Evolutionary conservation across 2,888 invertebrate genomes (phyloP), one percentile per base, ranked within the genome.

Genomic region (Thyatira batis): DNA sequence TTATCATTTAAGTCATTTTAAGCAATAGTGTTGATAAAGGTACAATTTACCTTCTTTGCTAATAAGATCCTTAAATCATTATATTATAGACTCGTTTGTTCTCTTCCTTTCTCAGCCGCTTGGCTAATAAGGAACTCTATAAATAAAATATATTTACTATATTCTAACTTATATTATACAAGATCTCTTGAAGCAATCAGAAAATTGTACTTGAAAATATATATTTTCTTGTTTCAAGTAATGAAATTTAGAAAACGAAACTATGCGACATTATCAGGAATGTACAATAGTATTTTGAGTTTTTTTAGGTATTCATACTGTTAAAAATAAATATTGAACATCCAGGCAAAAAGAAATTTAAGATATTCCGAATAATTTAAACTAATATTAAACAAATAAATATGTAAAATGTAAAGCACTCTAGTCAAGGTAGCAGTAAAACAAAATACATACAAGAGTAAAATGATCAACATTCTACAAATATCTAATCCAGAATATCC

Each of bases 181-280:
- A 80, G 77, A 84, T 82, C 79, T 82, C 76, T 77, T 76, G 70
- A 80, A 80, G 78, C 78, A 80, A 84, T 75, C 79, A 77, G 80
- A 76, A 79, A 78, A 84, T 89, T 89, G 89, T 89, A 89, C 90
- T 89, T 89, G 76, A 76, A 76, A 76, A 80, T 76, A 69, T 65
- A 76, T 75, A 69, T 63, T 63, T 71, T 70, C 33, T 45, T 52
- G 49, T 66, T 65, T 57, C 56, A 55, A 64, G 63, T 64, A 62
- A 63, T 67, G 61, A 65, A 65, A 63, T 63, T 61, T 66, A 69
- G 60, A 63, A 67, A 71, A 59, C 61, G 63, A 33, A n/a, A 39
- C 33, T 39, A 39, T 67, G 58, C 68, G 67, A 73, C 73, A 71
- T 73, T 61, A 68, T 74, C 59, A 73, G 79, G 78, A 85, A 83